Base-by-base conservation (phyloP, 2,888 invertebrate species). In the Drosophila macrospina region DNA sequence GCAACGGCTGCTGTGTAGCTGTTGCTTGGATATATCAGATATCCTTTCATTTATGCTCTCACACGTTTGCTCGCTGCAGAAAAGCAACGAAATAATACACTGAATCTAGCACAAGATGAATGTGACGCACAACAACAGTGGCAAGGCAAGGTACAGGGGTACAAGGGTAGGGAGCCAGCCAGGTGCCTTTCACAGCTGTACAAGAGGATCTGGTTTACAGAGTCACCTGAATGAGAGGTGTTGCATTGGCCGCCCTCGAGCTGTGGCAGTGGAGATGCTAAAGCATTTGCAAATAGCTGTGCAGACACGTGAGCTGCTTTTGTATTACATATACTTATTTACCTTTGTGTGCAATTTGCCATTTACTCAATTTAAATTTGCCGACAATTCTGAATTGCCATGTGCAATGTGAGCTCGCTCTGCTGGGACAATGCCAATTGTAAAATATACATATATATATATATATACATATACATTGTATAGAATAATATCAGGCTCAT, bases 341-440 rank as follows among this genome's bases (percentile, higher is more conserved):
- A 64, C 78, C 62, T 69, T 69, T 70, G 76, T 64, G 69, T 80
- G 76, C 86, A 84, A 84, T 84, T 84, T 84, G 80, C 86, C 74
- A 78, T 84, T 84, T 84, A 84, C 81, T 86, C 86, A 81, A 81
- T 84, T 86, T 84, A 81, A 84, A 78, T 77, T 71, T 74, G 56
- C 70, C 55, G 26, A 55, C 55, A 55, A 77, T 74, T 75, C 61
- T 67, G 30, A 20, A 44, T 20, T 54, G 32, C 41, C 32, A 42
- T 42, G 10, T 42, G 67, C 41, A 41, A 42, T 37, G 26, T 16
- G 60, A 48, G 54, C 34, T 47, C 20, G 1, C 1, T 42, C 37
- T 24, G 8, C 24, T 24, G 37, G 44, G 26, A 57, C 62, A 68
- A 71, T 56, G 39, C 24, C 64, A 74, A 65, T 73, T 55, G 55